Base-by-base conservation (phyloP, 2,113 vertebrate species). In the Zosterops lateralis region DNA sequence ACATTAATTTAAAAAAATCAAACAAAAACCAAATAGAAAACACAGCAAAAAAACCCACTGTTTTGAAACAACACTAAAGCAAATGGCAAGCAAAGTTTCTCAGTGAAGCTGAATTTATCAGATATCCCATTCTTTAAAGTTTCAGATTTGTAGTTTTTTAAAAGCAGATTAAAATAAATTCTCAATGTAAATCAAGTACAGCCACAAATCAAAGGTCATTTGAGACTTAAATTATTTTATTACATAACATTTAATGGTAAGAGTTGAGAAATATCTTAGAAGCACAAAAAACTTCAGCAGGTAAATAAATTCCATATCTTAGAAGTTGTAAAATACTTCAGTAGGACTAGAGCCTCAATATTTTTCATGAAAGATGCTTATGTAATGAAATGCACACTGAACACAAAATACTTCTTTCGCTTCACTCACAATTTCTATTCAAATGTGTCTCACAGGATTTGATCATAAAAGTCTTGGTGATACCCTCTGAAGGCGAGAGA, bases 41-140 rank as follows among this genome's bases (percentile, higher is more conserved):
- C 7, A 10, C 14, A 32, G 25, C 3, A 45, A 25, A 54, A 44
- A 0, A 0, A 1, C 9, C 1, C 20, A 44, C 0, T 12, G 5
- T 17, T 81, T 42, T 14, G 15, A 72, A 80, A 48, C 15, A 66
- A 14, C 12, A 29, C 12, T 42, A 9, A 57, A 76, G 8, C 16
- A 65, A 14, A 32, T 2, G 3, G 16, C 6, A 58, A 45, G 15
- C 9, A 44, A 76, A 32, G 4, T 42, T n/a, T 18, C 61, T 24
- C 17, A 40, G 21, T 18, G 9, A 56, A 79, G 54, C 12, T 54
- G 11, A 44, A 47, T 6, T 71, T 36, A 38, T 4, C 24, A 54
- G 24, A 44, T 19, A 79, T 24, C 77, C 57, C 10, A 57, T 47
- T 78, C 22, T 36, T 25, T 3, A 32, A 76, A 48, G 29, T 26